phyloP scores from a whole-genome alignment of 2,888 invertebrate genomes.

The Netelia inedita region DNA sequence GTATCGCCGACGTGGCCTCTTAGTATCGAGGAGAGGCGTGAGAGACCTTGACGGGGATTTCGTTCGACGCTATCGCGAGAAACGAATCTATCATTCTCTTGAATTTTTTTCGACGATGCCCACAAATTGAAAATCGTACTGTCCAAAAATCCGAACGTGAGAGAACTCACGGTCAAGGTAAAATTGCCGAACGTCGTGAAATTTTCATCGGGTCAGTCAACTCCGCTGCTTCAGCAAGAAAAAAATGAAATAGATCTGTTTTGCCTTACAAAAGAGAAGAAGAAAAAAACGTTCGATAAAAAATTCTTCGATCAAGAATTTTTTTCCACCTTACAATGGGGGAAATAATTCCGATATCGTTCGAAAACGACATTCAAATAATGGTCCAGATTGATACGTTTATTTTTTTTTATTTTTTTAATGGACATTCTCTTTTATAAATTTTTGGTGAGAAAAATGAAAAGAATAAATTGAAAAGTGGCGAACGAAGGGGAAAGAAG shows the following conservation, averaged over 20 bases:
- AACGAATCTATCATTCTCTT: conserved; percentile 36
- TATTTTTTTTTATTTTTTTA: no score
- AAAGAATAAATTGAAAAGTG: no score
- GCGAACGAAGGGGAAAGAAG: no score
- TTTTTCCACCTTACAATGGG: no score
- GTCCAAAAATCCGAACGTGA: not conserved
- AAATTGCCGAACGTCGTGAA: not conserved
- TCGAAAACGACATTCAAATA: no score
- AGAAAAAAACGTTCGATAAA: conserved; percentile 6
- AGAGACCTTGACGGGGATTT: conserved; percentile 31
- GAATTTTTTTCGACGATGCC: not conserved
- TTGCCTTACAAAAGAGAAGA: not conserved
- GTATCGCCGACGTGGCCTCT: conserved; percentile 35
- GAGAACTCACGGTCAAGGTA: conserved; percentile 31
- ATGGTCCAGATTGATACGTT: no score
- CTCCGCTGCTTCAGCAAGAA: not conserved
- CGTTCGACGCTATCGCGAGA: conserved; percentile 8
- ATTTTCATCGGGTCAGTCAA: conserved; percentile 18
- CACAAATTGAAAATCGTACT: not conserved
- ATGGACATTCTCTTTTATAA: no score
- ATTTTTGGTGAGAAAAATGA: no score
- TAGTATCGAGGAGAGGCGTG: conserved; percentile 58
- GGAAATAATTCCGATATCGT: no score
- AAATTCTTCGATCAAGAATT: no score
- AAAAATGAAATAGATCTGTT: conserved; percentile 38